A percentile compares a stretch with the other conserved stretches of the same genome.
phyloP scores from a whole-genome alignment of 2,888 invertebrate species.

The Mayetiola destructor region DNA sequence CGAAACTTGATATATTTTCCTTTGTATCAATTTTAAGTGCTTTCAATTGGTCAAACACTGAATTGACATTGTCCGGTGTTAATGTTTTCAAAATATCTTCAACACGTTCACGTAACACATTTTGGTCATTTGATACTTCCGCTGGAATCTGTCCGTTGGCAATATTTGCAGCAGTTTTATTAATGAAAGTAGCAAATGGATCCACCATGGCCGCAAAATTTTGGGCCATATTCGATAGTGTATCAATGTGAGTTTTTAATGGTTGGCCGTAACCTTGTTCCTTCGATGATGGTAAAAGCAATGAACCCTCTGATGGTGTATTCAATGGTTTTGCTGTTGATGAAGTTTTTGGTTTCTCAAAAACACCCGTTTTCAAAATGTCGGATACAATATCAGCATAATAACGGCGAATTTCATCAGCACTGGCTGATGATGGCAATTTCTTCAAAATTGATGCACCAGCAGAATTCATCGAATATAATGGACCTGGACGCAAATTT shows the following conservation, averaged over 20 bases:
- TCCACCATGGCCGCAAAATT: constrained; percentile 12
- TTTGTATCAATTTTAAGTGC: constrained; percentile 65
- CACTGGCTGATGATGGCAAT: constrained; percentile 36
- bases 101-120: too few relatives aligned
- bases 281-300: too few relatives aligned
- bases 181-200: constrained; percentile 3
- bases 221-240: neutral
- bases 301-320: neutral
- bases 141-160: too few relatives aligned
- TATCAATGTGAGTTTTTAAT: neutral
- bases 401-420: constrained; percentile 49
- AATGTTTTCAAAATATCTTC: constrained; percentile 84
- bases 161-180: too few relatives aligned
- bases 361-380: neutral
- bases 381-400: neutral
- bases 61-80: constrained; percentile 86
- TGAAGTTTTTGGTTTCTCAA: too few relatives aligned
- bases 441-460: neutral
- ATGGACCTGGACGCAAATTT: too few relatives aligned
- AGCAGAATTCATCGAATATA: neutral
- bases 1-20: constrained; percentile 68
- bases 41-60: constrained; percentile 61
- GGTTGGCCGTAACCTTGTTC: too few relatives aligned
- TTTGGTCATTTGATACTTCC: too few relatives aligned
- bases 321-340: neutral